A percentile compares a stretch with the other conserved stretches of the same genome.
Evolutionary conservation across 2,888 invertebrate genomes (phyloP).

Genomic region (Microctonus hyperodae): DNA sequence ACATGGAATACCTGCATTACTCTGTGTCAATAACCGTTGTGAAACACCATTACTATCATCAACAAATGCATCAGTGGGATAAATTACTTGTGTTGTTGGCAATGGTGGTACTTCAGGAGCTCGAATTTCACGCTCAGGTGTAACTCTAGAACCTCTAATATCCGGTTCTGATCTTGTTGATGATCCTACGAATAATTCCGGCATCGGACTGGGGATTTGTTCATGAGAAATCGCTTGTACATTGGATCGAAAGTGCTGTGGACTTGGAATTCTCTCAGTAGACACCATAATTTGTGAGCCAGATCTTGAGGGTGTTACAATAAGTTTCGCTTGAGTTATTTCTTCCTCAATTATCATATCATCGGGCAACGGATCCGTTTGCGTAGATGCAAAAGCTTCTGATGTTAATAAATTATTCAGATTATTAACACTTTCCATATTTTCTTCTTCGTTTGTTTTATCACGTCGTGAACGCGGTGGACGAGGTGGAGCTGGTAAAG

Average conservation of each 20-base stretch:
- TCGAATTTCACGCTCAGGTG: slow-evolving; percentile 28
- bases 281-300: slow-evolving; percentile 59
- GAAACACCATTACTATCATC: slow-evolving; percentile 24
- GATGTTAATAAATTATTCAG: slow-evolving; percentile 10
- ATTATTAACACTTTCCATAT: slow-evolving; percentile 34
- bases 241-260: slow-evolving; percentile 6
- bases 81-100: slow-evolving; percentile 28
- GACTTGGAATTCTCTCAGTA: slow-evolving; percentile 56
- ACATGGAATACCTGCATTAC: slow-evolving; percentile 28
- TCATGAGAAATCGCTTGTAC: slow-evolving; percentile 30
- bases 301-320: slow-evolving; percentile 54
- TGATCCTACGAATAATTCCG: slow-evolving; percentile 30
- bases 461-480: slow-evolving; percentile 73
- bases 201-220: slow-evolving; percentile 23
- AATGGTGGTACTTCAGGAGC: slow-evolving; percentile 37
- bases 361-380: slow-evolving; percentile 85
- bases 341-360: slow-evolving; percentile 67
- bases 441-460: slow-evolving; percentile 32
- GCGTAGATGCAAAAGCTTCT: slow-evolving; percentile 81
- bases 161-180: slow-evolving; percentile 33
- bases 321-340: slow-evolving; percentile 56
- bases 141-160: slow-evolving; percentile 8
- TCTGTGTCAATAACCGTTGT: slow-evolving; percentile 26
- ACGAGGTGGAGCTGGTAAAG: slow-evolving; percentile 85
- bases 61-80: too few relatives aligned